These are phyloP conservation scores for Formica exsecta DNA, from an alignment of 1,140 invertebrate species.

Conservation along the genomic window DNA sequence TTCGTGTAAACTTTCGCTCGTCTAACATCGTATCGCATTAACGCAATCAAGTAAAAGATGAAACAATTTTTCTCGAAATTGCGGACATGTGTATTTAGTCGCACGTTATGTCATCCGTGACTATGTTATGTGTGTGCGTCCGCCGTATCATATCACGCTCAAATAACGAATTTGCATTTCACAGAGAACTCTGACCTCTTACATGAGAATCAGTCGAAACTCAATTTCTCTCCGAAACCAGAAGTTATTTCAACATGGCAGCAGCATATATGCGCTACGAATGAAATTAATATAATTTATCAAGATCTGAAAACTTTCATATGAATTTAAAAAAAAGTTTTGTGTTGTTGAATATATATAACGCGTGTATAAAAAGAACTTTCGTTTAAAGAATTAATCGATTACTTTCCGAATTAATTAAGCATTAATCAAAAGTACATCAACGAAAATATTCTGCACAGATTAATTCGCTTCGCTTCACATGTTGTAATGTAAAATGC, in stretches of 20 bases:
- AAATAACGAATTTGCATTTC: constrained; percentile 36
- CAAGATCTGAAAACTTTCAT: neutral
- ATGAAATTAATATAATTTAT: constrained; percentile 42
- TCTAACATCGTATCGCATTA: constrained; percentile 6
- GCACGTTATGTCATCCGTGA: constrained; percentile 16
- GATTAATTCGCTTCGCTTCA: constrained; percentile 26
- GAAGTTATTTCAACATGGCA: neutral
- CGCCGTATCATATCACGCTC: neutral
- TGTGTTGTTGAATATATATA: too few species aligned
- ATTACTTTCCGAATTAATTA: neutral
- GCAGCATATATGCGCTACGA: neutral
- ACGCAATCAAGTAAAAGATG: neutral
- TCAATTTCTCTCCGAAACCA: constrained; percentile 37
- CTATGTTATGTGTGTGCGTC: neutral
- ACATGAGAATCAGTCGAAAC: neutral
- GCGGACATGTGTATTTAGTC: constrained; percentile 12
- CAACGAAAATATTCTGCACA: neutral
- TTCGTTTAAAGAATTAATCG: neutral
- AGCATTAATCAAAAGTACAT: neutral
- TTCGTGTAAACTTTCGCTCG: constrained; percentile 35
- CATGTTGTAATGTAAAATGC: constrained; percentile 21
- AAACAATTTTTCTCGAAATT: constrained; percentile 24
- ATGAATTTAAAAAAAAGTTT: too few species aligned
- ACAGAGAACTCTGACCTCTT: neutral
- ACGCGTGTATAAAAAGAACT: too few species aligned